Evolutionary conservation across 2,113 vertebrate genomes (phyloP).

Genomic region (Mastomys natalensis): DNA sequence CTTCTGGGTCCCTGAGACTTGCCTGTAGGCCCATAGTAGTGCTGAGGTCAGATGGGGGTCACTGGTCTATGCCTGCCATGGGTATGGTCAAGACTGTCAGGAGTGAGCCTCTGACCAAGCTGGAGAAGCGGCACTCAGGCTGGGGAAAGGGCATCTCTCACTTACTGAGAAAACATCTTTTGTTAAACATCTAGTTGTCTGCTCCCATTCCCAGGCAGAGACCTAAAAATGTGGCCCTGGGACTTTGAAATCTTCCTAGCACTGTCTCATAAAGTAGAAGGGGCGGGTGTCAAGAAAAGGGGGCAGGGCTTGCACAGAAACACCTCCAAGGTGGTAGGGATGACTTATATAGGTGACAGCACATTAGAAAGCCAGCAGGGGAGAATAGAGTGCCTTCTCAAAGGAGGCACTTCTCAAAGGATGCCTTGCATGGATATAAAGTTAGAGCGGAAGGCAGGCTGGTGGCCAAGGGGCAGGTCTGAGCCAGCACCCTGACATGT

Average conservation of each 20-base stretch:
- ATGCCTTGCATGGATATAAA: neutral
- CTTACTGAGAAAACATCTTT: neutral
- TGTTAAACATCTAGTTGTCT: neutral
- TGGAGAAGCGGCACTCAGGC: neutral
- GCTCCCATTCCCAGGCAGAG: neutral
- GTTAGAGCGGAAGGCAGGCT: too few species aligned
- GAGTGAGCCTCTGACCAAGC: neutral
- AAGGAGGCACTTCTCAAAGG: neutral
- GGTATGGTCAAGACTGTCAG: neutral
- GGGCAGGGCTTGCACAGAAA: rapidly evolving
- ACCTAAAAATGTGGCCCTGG: neutral
- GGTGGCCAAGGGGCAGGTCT: too few species aligned
- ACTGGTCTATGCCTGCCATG: neutral
- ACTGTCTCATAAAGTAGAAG: neutral
- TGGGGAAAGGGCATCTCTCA: rapidly evolving
- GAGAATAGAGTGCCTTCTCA: neutral
- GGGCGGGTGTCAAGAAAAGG: too few species aligned
- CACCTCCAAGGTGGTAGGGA: rapidly evolving
- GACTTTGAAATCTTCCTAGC: neutral
- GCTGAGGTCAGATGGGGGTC: neutral
- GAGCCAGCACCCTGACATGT: rapidly evolving
- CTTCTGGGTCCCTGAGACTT: neutral
- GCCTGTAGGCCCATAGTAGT: neutral
- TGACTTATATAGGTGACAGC: rapidly evolving
- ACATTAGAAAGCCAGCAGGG: rapidly evolving